phyloP scores from a whole-genome alignment of 2,888 invertebrate species.

The Hyppa rectilinea region DNA sequence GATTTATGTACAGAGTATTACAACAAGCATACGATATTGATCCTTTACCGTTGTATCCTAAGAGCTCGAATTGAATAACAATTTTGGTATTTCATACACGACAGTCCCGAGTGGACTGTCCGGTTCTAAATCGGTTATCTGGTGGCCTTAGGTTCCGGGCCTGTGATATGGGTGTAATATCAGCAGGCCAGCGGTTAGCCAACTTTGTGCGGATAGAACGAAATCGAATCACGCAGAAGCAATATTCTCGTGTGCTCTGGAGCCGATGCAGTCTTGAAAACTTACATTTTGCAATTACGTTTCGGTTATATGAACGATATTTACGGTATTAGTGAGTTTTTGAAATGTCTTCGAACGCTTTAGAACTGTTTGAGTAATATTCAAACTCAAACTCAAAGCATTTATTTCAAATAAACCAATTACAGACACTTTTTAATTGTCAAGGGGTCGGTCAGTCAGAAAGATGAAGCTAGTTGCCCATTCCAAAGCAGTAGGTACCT shows the following conservation, averaged over 20 bases:
- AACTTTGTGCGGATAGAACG: constrained; percentile 56
- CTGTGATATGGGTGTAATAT: constrained; percentile 62
- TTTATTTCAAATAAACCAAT: too few relatives aligned
- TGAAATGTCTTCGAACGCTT: not conserved
- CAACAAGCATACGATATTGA: constrained; percentile 26
- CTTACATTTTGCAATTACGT: constrained; percentile 28
- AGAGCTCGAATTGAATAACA: constrained; percentile 3
- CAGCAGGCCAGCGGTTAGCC: constrained; percentile 50
- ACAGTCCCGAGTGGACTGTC: constrained; percentile 32
- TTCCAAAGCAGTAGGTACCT: too few relatives aligned
- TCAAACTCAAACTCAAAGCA: too few relatives aligned
- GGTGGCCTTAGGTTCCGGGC: constrained; percentile 27
- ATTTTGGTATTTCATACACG: not conserved
- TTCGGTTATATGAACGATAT: constrained; percentile 9
- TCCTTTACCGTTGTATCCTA: not conserved
- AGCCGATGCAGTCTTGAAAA: constrained; percentile 46
- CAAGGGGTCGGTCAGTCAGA: too few relatives aligned
- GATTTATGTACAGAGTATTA: constrained; percentile 4
- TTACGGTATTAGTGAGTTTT: not conserved
- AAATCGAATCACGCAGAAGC: constrained; percentile 60
- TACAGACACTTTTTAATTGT: too few relatives aligned
- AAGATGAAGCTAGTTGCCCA: too few relatives aligned
- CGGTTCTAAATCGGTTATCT: constrained; percentile 50
- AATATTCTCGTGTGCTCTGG: constrained; percentile 55
- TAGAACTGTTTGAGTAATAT: not conserved